Evolutionary conservation across 2,113 vertebrate genomes (phyloP).

Genomic region (Thermophis baileyi): DNA sequence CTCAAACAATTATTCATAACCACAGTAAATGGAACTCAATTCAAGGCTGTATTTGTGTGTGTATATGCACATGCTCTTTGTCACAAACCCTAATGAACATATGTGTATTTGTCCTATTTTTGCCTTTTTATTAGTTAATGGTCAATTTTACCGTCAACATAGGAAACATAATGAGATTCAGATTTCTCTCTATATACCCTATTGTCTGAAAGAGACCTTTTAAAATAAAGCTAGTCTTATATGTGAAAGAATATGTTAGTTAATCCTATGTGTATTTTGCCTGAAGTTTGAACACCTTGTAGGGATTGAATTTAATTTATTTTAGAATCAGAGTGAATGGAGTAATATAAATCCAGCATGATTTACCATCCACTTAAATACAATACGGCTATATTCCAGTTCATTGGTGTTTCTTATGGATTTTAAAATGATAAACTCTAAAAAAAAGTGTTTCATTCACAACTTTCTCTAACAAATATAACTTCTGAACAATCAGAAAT

Average conservation of each 20-base stretch:
- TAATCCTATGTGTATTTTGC: neutral
- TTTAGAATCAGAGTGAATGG: neutral
- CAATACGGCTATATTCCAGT: neutral
- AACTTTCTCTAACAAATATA: neutral
- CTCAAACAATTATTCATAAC: slow-evolving; percentile 9
- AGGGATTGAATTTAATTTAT: neutral
- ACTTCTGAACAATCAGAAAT: neutral
- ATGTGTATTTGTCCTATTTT: neutral
- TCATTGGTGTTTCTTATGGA: neutral
- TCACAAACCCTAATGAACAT: neutral
- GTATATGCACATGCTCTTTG: neutral
- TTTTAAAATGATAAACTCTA: neutral
- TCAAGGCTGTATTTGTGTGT: neutral
- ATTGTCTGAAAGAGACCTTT: neutral
- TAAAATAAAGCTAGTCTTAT: neutral
- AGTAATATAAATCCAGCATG: neutral
- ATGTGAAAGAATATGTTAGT: neutral
- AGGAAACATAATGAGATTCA: neutral
- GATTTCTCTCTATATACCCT: neutral
- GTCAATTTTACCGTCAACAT: neutral
- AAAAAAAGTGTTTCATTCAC: neutral
- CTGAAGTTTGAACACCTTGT: neutral
- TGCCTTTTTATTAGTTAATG: neutral
- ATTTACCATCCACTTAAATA: neutral
- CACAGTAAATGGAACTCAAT: neutral